A percentile compares a stretch with the other conserved stretches of the same genome.
phyloP scores from a whole-genome alignment of 2,797 vertebrate genomes.

The Pterois miles region DNA sequence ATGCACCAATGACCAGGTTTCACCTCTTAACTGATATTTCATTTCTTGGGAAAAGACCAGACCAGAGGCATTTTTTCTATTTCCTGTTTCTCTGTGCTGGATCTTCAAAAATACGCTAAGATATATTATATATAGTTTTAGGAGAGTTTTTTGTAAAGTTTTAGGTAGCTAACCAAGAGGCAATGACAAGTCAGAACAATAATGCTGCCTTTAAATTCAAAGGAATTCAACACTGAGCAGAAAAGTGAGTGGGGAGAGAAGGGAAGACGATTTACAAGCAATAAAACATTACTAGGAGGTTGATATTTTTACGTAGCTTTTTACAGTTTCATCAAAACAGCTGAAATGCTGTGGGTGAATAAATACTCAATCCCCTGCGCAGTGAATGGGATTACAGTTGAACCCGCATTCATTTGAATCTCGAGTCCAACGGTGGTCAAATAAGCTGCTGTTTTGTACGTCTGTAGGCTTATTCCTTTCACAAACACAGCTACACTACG shows the following conservation, averaged over 20 bases:
- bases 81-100: background rate
- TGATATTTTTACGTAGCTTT: background rate
- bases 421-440: background rate
- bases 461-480: background rate
- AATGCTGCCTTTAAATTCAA: background rate
- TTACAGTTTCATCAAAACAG: background rate
- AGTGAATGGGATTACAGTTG: background rate
- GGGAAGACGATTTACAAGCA: background rate
- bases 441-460: slow-evolving; percentile 4
- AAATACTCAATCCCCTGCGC: background rate
- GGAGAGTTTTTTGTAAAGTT: background rate
- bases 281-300: background rate
- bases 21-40: background rate
- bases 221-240: background rate
- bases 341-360: background rate
- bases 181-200: background rate
- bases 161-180: background rate
- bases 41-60: background rate
- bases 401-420: background rate
- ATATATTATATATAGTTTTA: background rate
- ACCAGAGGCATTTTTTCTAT: background rate
- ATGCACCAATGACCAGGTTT: background rate
- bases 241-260: background rate
- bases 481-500: background rate
- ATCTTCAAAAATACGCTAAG: background rate